Conservation (phyloP, 2,113 vertebrate species). For the Parotia lawesii region DNA sequence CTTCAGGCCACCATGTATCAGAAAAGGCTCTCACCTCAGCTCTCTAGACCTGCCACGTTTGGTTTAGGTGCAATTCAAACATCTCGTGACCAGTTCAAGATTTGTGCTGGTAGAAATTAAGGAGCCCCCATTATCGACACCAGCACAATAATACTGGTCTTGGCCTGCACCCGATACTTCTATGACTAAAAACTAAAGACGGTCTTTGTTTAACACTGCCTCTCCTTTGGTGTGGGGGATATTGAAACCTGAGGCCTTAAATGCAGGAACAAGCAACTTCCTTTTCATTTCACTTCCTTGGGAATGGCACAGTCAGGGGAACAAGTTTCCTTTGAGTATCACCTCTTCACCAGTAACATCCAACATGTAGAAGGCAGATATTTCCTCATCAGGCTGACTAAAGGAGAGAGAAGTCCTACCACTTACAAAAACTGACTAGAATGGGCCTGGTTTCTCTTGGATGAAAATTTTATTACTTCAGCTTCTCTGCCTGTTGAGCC, state of each 20-base stretch:
- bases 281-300: neutral
- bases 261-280: neutral
- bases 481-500: slow-evolving; percentile 31
- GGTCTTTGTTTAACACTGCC: neutral
- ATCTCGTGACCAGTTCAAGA: neutral
- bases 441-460: slow-evolving; percentile 40
- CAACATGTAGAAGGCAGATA: neutral
- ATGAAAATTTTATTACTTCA: slow-evolving; percentile 56
- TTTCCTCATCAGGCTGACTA: neutral
- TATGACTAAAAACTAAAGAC: neutral
- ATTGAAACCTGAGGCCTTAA: neutral
- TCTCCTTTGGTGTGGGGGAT: neutral
- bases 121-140: neutral
- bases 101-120: neutral
- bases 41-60: neutral
- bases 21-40: neutral
- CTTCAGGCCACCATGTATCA: neutral
- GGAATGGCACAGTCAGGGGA: neutral
- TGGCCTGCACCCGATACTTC: neutral
- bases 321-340: neutral
- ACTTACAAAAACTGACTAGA: neutral
- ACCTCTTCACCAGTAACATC: neutral
- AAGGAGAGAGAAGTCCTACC: neutral
- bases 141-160: neutral
- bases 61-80: neutral